Evolutionary conservation across 2,113 vertebrate species (phyloP).

Genomic region (Lepisosteus oculatus): DNA sequence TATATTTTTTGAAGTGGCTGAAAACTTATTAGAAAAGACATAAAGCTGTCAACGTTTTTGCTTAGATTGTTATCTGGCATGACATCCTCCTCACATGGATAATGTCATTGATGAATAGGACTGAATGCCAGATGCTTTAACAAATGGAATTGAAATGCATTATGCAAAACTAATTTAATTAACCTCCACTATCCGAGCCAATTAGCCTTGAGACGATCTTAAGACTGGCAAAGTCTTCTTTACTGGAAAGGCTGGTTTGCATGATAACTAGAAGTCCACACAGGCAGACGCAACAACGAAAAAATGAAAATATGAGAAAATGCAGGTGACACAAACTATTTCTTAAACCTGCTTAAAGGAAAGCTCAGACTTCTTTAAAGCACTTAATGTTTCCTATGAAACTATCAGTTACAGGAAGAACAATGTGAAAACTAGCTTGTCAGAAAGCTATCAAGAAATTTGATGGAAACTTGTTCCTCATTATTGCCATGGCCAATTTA

Average conservation of each 20-base stretch:
- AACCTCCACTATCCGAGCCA: slow-evolving; percentile 44
- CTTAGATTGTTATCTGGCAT: too few relatives aligned
- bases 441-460: slow-evolving; percentile 26
- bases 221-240: slow-evolving; percentile 38
- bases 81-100: slow-evolving; percentile 30
- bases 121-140: slow-evolving; percentile 43
- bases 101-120: slow-evolving; percentile 43
- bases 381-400: slow-evolving; percentile 2
- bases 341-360: slow-evolving; percentile 24
- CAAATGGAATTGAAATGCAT: slow-evolving; percentile 41
- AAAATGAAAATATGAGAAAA: slow-evolving; percentile 21
- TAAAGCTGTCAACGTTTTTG: too few relatives aligned
- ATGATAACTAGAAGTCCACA: slow-evolving; percentile 48
- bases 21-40: too few relatives aligned
- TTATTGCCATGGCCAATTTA: slow-evolving; percentile 47
- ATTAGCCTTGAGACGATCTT: slow-evolving; percentile 47
- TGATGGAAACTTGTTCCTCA: slow-evolving; percentile 62
- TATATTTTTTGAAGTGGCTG: too few relatives aligned
- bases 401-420: not conserved
- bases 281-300: slow-evolving; percentile 40
- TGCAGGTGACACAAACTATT: slow-evolving; percentile 15
- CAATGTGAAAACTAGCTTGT: slow-evolving; percentile 30
- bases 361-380: slow-evolving; percentile 11
- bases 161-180: slow-evolving; percentile 53
- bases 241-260: slow-evolving; percentile 53